Conservation (phyloP, 2,113 vertebrate genomes). For the Paramormyrops kingsleyae region DNA sequence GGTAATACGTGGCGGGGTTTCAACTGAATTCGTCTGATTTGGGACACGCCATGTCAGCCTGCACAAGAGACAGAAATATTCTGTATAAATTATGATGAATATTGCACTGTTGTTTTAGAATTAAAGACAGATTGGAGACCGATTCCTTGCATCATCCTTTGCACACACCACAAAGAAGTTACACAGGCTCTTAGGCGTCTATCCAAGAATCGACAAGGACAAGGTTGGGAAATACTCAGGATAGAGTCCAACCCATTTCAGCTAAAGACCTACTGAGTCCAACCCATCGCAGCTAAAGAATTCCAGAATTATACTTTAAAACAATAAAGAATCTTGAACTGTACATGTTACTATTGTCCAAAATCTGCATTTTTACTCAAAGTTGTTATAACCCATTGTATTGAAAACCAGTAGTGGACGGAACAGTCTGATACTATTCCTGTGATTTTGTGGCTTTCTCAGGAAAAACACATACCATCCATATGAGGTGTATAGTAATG, state of each 20-base stretch:
- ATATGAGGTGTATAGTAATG: not conserved
- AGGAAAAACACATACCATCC: not conserved
- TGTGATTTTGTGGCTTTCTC: not conserved
- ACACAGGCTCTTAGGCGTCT: not conserved
- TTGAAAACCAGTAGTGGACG: not conserved
- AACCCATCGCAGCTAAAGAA: not conserved
- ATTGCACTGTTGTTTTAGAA: not conserved
- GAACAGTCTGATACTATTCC: not conserved
- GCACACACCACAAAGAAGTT: not conserved
- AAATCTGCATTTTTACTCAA: not conserved
- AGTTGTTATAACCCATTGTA: not conserved
- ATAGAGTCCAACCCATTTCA: not conserved
- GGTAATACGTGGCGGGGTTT: not conserved
- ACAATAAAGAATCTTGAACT: not conserved
- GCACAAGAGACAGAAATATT: not conserved
- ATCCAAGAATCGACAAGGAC: not conserved
- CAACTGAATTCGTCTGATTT: not conserved
- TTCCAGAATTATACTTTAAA: not conserved
- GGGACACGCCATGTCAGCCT: not conserved
- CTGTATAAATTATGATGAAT: not conserved
- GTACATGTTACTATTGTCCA: not conserved
- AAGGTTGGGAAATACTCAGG: not conserved
- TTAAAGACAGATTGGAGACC: not conserved
- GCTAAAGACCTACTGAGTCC: not conserved
- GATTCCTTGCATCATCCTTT: not conserved